phyloP scores from a whole-genome alignment of 2,888 invertebrate genomes.

The Anticlea derivata region DNA sequence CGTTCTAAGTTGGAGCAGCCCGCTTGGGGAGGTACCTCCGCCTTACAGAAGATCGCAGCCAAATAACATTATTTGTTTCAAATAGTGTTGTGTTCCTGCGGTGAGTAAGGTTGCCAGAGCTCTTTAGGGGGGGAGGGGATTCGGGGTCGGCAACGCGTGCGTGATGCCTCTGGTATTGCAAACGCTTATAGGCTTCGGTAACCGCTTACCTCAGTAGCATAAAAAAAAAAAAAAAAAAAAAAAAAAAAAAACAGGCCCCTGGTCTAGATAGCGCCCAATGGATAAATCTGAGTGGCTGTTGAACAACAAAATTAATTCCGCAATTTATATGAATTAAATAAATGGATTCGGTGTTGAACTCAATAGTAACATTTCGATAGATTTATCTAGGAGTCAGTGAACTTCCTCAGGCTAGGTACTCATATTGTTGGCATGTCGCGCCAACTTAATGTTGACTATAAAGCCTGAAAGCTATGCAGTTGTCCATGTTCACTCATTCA shows the following conservation, averaged over 20 bases:
- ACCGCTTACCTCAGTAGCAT: background rate
- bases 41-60: too few relatives aligned
- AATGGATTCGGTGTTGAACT: conserved; percentile 10
- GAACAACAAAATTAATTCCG: conserved; percentile 2
- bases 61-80: too few relatives aligned
- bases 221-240: conserved; percentile 10
- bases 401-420: conserved; percentile 36
- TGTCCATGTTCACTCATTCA: conserved; percentile 26
- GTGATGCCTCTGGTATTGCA: too few relatives aligned
- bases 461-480: conserved; percentile 25
- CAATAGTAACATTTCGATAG: conserved; percentile 5
- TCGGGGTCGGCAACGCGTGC: too few relatives aligned
- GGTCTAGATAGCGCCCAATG: conserved; percentile 8
- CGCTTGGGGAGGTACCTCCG: too few relatives aligned
- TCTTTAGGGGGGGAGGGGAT: too few relatives aligned
- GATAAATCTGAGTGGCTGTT: conserved; percentile 6
- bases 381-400: conserved; percentile 42
- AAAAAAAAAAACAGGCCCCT: conserved; percentile 10
- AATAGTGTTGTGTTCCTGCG: too few relatives aligned
- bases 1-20: too few relatives aligned
- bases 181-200: too few relatives aligned
- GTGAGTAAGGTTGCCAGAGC: too few relatives aligned
- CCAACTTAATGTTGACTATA: conserved; percentile 23
- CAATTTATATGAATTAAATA: conserved; percentile 4
- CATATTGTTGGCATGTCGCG: conserved; percentile 33